phyloP scores from a whole-genome alignment of 2,797 vertebrate genomes.

The Numenius phaeopus region DNA sequence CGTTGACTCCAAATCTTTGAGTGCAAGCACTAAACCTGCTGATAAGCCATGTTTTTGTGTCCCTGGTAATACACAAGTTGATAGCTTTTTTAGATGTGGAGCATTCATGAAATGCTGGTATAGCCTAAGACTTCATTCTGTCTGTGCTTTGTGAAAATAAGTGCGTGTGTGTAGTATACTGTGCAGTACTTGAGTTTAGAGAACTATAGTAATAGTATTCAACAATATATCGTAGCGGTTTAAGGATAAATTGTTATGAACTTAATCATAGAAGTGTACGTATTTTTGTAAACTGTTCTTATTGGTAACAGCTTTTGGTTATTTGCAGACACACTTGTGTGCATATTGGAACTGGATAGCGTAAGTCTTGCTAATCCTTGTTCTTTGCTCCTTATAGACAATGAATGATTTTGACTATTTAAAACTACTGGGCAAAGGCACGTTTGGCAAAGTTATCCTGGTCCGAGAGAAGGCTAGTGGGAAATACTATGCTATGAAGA shows the following conservation, averaged over 20 bases:
- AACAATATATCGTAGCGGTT: neutral
- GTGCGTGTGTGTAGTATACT: neutral
- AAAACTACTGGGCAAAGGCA: constrained; percentile 98
- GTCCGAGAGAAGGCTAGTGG: constrained; percentile 98
- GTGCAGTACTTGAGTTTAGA: neutral
- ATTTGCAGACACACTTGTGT: neutral
- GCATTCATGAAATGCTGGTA: neutral
- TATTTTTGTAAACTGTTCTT: neutral
- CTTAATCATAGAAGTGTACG: neutral
- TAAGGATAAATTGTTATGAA: neutral
- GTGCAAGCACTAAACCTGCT: neutral
- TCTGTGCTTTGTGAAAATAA: neutral
- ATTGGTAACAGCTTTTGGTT: neutral
- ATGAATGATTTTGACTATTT: constrained; percentile 99
- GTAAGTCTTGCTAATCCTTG: neutral
- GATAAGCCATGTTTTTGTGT: neutral
- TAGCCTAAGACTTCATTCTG: neutral
- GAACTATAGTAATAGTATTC: neutral
- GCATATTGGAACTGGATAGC: neutral
- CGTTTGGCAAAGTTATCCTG: constrained; percentile 97
- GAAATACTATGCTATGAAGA: constrained; percentile 99
- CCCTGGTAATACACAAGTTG: neutral
- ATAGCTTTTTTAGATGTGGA: neutral
- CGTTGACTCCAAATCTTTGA: neutral
- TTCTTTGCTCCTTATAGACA: constrained; percentile 83